Base-by-base conservation (phyloP, 2,113 vertebrate species). In the Lasiurus cinereus region DNA sequence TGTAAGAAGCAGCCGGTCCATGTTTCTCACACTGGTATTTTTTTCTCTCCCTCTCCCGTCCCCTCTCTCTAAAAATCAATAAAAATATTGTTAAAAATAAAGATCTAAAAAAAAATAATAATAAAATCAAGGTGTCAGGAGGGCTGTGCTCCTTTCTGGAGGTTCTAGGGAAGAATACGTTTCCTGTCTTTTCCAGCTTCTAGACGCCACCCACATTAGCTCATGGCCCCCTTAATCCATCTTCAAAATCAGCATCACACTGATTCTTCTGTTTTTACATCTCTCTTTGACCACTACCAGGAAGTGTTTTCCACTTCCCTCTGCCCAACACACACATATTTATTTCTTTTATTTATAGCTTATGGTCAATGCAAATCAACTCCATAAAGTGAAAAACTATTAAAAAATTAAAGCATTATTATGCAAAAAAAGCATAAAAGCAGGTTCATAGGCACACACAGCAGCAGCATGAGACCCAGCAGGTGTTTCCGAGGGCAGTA, bases 261-360 rank as follows among this genome's bases (percentile, higher is more conserved):
- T 88, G 69, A 83, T 16, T 66, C 48, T 43, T 87, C 56, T 95
- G 50, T 22, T 69, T 12, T 50, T 24, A 3, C 36, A 59, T 67
- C 9, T 74, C 24, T 66, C 50, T 83, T 59, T 36, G 52, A 83
- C 24, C 27, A 64, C 8, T 70, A 43, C 15, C 16, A 64, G 62
- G 70, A n/a, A 88, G 59, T 18, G 31, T 36, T 90, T 70, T 31
- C 77, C 31, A 62, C 24, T 10, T 9, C 1, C 8, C 56, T 3
- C 21, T 0, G 21, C 56, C 0, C 19, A 22, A 22, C 2, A 22
- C 21, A 22, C 73, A 90, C 8, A 74, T 19, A 70, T 85, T 83
- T 82, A 6, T 87, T 85, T 79, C 46, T 88, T 90, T 64, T 85
- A 90, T 77, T 89, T 86, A 74, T 33, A 76, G 54, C 24, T 82